These are phyloP conservation scores for Bufo bufo DNA, from an alignment of 2,113 vertebrate species.

Conservation along the genomic window DNA sequence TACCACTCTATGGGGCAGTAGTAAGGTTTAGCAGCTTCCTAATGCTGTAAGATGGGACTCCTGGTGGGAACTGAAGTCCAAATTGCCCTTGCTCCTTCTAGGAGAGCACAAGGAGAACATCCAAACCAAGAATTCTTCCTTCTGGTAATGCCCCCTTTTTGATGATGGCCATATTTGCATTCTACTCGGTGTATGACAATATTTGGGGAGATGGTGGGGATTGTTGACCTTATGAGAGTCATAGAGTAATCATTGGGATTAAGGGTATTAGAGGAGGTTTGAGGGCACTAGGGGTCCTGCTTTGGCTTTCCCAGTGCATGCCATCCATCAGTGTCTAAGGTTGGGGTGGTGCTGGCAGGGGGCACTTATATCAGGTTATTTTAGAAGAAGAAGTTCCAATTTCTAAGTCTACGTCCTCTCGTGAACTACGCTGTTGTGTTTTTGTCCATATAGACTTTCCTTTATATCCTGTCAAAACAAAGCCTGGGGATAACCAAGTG, in stretches of 20 bases:
- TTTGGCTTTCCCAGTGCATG: too few species aligned
- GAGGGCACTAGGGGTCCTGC: too few species aligned
- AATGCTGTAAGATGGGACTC: not conserved
- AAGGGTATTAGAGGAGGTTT: not conserved
- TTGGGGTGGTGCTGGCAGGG: too few species aligned
- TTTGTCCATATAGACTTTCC: not conserved
- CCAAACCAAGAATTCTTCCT: not conserved
- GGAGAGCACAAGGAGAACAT: not conserved
- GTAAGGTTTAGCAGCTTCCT: not conserved
- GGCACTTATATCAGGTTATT: too few species aligned
- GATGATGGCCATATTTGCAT: not conserved
- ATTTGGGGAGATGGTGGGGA: too few species aligned
- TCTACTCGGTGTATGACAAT: too few species aligned
- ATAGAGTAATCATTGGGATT: not conserved
- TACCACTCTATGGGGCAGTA: not conserved
- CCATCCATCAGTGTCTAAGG: too few species aligned
- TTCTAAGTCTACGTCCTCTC: not conserved
- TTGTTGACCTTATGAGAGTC: not conserved
- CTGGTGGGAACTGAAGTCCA: not conserved
- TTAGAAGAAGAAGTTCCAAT: not conserved
- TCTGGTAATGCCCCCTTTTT: not conserved
- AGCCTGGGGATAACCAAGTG: constrained; percentile 2
- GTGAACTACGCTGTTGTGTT: not conserved
- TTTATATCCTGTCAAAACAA: not conserved
- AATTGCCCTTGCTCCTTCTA: not conserved